A percentile compares a stretch with the other conserved stretches of the same genome.
Evolutionary conservation across 2,797 vertebrate genomes (phyloP).

Genomic region (Pyrocephalus nanus): DNA sequence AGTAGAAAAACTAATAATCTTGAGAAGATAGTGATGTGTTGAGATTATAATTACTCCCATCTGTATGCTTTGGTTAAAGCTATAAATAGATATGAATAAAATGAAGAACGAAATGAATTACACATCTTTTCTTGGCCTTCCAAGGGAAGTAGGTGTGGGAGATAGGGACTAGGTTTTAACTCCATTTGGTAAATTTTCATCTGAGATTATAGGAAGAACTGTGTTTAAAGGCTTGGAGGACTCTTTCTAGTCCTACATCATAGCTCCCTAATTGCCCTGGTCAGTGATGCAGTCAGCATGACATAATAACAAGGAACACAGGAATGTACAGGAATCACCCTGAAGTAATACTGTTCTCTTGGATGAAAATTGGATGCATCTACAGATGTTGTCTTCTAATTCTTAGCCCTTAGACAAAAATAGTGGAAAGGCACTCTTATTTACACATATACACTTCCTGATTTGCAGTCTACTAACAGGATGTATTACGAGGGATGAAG

Average conservation of each 20-base stretch:
- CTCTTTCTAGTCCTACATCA: not conserved
- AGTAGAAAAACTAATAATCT: not conserved
- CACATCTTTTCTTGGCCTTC: not conserved
- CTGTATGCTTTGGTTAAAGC: not conserved
- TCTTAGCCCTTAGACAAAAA: not conserved
- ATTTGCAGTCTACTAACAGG: conserved; percentile 33
- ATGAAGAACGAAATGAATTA: conserved; percentile 4
- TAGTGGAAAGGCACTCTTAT: not conserved
- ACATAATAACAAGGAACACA: not conserved
- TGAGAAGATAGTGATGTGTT: not conserved
- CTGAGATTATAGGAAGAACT: not conserved
- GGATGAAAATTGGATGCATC: not conserved
- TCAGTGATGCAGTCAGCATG: not conserved
- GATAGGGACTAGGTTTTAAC: not conserved
- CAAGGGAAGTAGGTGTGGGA: not conserved
- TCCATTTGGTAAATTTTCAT: not conserved
- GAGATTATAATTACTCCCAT: conserved; percentile 9
- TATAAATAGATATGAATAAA: conserved; percentile 35
- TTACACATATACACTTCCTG: not conserved
- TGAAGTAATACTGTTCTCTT: not conserved
- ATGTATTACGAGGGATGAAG: not conserved
- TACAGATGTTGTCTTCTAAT: not conserved
- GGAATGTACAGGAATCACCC: not conserved
- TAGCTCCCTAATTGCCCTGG: not conserved
- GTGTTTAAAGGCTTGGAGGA: not conserved